phyloP scores from a whole-genome alignment of 2,113 vertebrate species.

The Rattus rattus region DNA sequence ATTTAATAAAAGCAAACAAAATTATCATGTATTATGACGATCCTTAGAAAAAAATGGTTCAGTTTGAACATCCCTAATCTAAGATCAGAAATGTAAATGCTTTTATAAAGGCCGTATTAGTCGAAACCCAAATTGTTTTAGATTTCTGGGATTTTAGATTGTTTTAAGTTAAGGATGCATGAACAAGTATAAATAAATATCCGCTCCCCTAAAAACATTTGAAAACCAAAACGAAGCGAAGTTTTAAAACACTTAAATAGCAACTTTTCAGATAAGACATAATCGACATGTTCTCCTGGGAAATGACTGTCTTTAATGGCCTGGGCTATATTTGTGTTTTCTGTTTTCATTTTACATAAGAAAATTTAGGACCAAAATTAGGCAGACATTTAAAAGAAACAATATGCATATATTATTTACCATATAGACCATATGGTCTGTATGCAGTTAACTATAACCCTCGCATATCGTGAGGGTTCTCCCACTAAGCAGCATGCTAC shows the following conservation, averaged over 20 bases:
- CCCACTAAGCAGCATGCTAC: slow-evolving; percentile 7
- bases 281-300: neutral
- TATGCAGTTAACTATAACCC: neutral
- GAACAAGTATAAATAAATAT: neutral
- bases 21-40: neutral
- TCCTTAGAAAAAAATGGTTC: neutral
- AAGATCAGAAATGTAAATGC: neutral
- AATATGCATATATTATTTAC: neutral
- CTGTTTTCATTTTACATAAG: neutral
- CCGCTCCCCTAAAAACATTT: neutral
- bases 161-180: neutral
- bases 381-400: slow-evolving; percentile 4
- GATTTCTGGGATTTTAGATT: neutral
- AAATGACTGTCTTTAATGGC: slow-evolving; percentile 9
- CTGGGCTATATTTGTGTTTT: neutral
- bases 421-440: neutral
- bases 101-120: neutral
- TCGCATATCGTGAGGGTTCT: neutral
- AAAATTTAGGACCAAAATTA: neutral
- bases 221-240: neutral
- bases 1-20: slow-evolving; percentile 1
- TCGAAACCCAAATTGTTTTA: neutral
- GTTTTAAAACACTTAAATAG: neutral
- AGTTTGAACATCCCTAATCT: neutral
- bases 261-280: neutral